Base-by-base conservation (phyloP, 2,888 invertebrate species). In the Microdon myrmicae region DNA sequence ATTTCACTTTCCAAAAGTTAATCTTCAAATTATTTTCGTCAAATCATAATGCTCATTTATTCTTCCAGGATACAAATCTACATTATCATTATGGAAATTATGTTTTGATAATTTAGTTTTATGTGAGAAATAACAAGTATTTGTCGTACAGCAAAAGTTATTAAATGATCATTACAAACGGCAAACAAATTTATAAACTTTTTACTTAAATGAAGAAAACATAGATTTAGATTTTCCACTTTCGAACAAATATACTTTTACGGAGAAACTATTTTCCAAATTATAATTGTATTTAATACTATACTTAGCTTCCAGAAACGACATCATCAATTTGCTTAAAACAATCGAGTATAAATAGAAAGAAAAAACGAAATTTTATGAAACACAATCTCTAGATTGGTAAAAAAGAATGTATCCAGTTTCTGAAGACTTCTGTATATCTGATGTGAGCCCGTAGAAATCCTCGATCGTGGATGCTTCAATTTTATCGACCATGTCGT, bases 401-500 rank as follows among this genome's bases (percentile, higher is more conserved):
- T 99, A 99, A 83, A 99, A 99, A 74, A 99, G 84, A 79, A 99
- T 99, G 82, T 99, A 99, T 73, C 98, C 99, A 45, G 99, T 98
- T 83, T 99, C 99, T 25, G 98, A 98, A 69, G 96, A 97, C 82
- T 99, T 99, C 81, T 97, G 97, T 77, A 96, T 92, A 81, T 98
- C 98, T 66, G 96, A 95, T 53, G 98, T 96, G 75, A 99, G 87
- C 76, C 99, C 98, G 82, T 97, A 99, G 82, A 99, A 99, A 82
- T 99, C 99, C 85, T 99, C 99, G 82, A 99, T 97, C 71, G 77
- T 91, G 54, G 96, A 94, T 45, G 96, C 94, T 79, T 99, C 99
- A 75, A 99, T 98, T 90, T 99, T 99, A 84, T 99, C 99, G 68
- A 99, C 99, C 89, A 98, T 96, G 78, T 99, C 99, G 82, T 99